Conservation (phyloP, 2,113 vertebrate genomes). For the Cricetomys ansorgei region DNA sequence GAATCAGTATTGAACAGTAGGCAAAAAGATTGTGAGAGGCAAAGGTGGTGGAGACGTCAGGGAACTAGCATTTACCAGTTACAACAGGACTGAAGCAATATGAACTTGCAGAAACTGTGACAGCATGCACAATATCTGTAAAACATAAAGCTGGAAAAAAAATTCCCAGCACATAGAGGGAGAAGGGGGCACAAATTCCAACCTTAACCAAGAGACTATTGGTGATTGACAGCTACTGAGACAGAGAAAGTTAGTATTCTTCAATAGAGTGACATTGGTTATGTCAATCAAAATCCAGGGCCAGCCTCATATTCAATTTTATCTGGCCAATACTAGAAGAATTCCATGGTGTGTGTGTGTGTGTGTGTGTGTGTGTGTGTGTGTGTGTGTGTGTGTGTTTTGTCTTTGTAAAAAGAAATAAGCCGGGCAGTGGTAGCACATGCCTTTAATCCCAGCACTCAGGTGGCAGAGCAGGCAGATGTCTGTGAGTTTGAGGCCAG, state of each 20-base stretch:
- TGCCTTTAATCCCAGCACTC: too few relatives aligned
- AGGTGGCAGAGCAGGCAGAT: too few relatives aligned
- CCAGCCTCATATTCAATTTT: neutral
- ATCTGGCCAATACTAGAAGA: neutral
- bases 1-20: neutral
- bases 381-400: neutral
- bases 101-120: neutral
- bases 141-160: neutral
- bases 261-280: neutral
- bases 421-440: too few relatives aligned
- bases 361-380: neutral
- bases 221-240: neutral
- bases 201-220: neutral
- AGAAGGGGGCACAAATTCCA: neutral
- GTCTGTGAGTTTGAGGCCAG: too few relatives aligned
- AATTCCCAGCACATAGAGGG: neutral
- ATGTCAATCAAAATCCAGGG: neutral
- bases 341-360: neutral
- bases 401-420: neutral
- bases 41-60: neutral
- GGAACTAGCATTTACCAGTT: neutral
- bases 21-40: neutral
- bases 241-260: neutral
- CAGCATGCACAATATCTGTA: neutral
- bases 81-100: neutral